Evolutionary conservation across 2,113 vertebrate species (phyloP).

Genomic region (Sphaerodactylus townsendi): DNA sequence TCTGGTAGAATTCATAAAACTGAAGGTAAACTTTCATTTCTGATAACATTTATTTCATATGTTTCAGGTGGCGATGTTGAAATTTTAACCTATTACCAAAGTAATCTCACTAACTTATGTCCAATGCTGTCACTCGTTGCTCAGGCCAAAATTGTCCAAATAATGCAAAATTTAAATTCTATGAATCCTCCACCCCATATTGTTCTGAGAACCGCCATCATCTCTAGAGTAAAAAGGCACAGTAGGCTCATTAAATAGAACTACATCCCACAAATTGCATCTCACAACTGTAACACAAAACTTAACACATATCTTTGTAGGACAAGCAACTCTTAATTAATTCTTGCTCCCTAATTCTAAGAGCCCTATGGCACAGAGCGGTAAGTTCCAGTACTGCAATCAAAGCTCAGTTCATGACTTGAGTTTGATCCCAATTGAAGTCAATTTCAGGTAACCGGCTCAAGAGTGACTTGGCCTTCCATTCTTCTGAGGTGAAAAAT

Average conservation of each 20-base stretch:
- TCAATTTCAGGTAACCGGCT: no score
- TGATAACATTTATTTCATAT: slow-evolving; percentile 13
- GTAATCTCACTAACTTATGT: background rate
- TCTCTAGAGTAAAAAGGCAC: no score
- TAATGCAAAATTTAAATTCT: background rate
- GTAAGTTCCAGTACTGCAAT: no score
- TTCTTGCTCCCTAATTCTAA: slow-evolving; percentile 12
- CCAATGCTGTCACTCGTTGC: background rate
- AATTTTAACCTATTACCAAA: background rate
- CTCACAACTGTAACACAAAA: background rate
- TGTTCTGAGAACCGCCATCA: accelerated
- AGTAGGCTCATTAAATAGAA: no score
- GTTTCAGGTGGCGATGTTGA: background rate
- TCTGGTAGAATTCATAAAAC: background rate
- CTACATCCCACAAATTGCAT: no score
- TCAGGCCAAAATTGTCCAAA: background rate
- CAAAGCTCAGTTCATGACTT: no score
- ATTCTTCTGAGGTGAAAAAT: no score
- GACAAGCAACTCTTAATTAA: background rate
- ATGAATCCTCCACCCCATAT: background rate
- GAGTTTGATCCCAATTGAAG: no score
- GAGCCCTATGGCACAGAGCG: no score
- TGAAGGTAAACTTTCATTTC: slow-evolving; percentile 22
- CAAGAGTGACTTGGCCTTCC: no score
- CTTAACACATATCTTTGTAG: background rate